A percentile compares a stretch with the other conserved stretches of the same genome.
phyloP scores from a whole-genome alignment of 2,113 vertebrate species.

The Heterotis niloticus region DNA sequence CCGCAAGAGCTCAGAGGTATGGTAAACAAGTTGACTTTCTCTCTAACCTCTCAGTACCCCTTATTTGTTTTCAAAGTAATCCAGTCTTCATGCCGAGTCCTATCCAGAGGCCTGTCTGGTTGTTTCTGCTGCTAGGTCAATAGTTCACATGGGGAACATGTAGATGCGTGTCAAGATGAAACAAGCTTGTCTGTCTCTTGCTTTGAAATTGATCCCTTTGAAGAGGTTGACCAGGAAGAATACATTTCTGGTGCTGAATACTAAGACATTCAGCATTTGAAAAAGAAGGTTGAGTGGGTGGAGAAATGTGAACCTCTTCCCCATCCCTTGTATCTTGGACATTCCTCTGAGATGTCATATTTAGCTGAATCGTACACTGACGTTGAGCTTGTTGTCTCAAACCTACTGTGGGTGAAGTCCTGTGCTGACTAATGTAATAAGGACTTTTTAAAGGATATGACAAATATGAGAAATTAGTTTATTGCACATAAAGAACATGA shows the following conservation, averaged over 20 bases:
- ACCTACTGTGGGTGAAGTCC: too few relatives aligned
- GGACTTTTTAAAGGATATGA: too few relatives aligned
- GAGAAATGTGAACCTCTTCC: neutral
- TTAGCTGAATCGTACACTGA: too few relatives aligned
- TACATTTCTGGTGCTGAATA: neutral
- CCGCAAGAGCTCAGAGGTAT: constrained; percentile 92
- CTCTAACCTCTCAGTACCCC: neutral
- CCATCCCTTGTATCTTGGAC: too few relatives aligned
- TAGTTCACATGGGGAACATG: neutral
- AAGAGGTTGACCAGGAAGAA: neutral
- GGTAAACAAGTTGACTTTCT: constrained; percentile 13
- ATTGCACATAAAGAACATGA: too few relatives aligned
- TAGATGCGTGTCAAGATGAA: neutral
- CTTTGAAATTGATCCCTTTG: neutral
- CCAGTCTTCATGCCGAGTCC: neutral
- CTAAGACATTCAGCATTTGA: neutral
- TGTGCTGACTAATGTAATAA: too few relatives aligned
- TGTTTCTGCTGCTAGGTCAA: neutral
- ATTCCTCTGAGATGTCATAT: too few relatives aligned
- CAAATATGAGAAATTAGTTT: too few relatives aligned
- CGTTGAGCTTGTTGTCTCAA: too few relatives aligned
- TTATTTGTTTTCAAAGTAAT: neutral
- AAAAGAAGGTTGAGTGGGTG: neutral
- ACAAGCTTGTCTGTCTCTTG: neutral
- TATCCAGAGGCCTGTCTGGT: neutral